phyloP scores from a whole-genome alignment of 2,797 vertebrate species.

The Epinephelus coioides region DNA sequence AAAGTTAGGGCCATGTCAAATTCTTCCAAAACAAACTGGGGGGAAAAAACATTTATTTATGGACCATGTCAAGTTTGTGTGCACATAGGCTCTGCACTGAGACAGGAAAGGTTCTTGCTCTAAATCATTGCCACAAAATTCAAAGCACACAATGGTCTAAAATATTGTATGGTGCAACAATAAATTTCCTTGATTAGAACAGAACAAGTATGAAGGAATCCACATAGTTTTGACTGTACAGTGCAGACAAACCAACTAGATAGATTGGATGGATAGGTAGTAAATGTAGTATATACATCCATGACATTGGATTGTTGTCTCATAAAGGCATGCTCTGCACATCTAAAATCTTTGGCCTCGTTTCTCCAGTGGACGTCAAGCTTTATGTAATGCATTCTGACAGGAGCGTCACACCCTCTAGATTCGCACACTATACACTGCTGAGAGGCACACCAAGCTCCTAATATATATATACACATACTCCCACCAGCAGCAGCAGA shows the following conservation, averaged over 20 bases:
- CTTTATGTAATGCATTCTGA: constrained; percentile 74
- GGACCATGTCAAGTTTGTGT: not conserved
- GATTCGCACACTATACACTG: constrained; percentile 42
- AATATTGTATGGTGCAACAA: not conserved
- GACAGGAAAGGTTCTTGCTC: not conserved
- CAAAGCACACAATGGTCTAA: not conserved
- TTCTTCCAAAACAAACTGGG: not conserved
- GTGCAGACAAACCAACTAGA: not conserved
- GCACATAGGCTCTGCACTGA: not conserved
- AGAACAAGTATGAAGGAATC: not conserved
- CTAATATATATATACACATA: constrained; percentile 11
- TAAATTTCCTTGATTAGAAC: not conserved
- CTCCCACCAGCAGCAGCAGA: constrained; percentile 18
- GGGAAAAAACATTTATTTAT: not conserved
- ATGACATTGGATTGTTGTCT: constrained; percentile 10
- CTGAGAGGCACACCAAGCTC: constrained; percentile 49
- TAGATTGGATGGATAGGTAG: not conserved
- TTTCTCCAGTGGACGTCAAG: constrained; percentile 69
- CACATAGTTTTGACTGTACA: not conserved
- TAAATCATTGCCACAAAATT: not conserved
- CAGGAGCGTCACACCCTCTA: constrained; percentile 59
- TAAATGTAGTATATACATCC: not conserved
- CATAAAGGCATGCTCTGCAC: constrained; percentile 32
- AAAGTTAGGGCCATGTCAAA: not conserved
- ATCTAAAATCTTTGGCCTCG: constrained; percentile 61